A percentile compares a stretch with the other conserved stretches of the same genome.
These are phyloP conservation scores for Malthinus flaveolus DNA, from an alignment of 2,888 invertebrate genomes.

Conservation along the genomic window DNA sequence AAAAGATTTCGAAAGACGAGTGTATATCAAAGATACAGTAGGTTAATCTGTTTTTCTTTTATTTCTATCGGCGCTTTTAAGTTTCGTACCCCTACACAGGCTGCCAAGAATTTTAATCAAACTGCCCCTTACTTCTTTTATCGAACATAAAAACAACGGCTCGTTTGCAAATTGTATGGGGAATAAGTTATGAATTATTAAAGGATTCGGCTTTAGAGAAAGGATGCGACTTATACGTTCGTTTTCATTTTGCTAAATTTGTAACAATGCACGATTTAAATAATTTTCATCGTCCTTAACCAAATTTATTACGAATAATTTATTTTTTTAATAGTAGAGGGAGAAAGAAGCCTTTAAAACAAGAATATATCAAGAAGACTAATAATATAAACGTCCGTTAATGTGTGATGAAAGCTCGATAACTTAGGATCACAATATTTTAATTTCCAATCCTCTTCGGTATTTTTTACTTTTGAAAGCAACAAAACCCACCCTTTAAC, in stretches of 20 bases:
- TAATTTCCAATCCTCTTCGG: no score
- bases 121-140: constrained; percentile 47
- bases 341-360: no score
- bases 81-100: constrained; percentile 27
- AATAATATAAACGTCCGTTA: no score
- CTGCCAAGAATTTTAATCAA: constrained; percentile 53
- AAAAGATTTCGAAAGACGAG: no score
- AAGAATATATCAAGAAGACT: no score
- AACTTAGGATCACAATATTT: no score
- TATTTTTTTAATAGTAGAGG: no score
- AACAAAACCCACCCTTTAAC: no score
- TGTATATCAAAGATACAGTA: background rate
- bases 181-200: constrained; percentile 44
- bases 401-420: no score
- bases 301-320: no score
- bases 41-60: constrained; percentile 29
- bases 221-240: constrained; percentile 20
- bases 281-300: no score
- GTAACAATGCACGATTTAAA: background rate
- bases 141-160: constrained; percentile 45
- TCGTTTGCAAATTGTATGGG: constrained; percentile 44
- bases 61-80: constrained; percentile 30
- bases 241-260: background rate
- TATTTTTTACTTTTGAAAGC: no score
- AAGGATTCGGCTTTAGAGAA: constrained; percentile 27